These are phyloP conservation scores for Otolemur garnettii DNA, from an alignment of 2,113 vertebrate species.

Conservation along the genomic window DNA sequence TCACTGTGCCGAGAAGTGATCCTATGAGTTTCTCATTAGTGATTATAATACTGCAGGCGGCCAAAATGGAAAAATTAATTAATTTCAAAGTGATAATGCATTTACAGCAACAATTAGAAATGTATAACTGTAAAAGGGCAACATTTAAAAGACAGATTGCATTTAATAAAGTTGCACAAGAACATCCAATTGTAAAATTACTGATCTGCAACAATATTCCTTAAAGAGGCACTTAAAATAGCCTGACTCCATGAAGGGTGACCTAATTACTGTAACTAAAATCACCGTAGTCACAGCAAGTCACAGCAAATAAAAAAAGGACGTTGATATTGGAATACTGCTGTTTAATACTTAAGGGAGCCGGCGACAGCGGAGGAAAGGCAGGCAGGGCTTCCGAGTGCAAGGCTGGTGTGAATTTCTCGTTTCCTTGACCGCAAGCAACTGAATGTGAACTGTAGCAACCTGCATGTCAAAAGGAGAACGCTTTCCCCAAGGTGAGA, in stretches of 20 bases:
- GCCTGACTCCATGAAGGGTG: slow-evolving; percentile 79
- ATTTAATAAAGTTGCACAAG: slow-evolving; percentile 77
- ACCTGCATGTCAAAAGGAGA: background rate
- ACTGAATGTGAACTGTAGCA: background rate
- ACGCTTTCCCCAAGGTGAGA: background rate
- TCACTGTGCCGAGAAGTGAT: slow-evolving; percentile 60
- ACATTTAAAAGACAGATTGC: slow-evolving; percentile 80
- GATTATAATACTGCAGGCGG: slow-evolving; percentile 76
- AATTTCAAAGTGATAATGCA: slow-evolving; percentile 82
- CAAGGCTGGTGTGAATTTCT: background rate
- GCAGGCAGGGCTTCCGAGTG: background rate
- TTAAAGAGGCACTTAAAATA: slow-evolving; percentile 84
- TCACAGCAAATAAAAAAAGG: slow-evolving; percentile 81
- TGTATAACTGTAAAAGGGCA: slow-evolving; percentile 79
- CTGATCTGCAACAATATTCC: slow-evolving; percentile 76
- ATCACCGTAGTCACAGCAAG: slow-evolving; percentile 76
- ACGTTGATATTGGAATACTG: slow-evolving; percentile 69
- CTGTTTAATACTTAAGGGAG: slow-evolving; percentile 75
- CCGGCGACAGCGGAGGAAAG: background rate
- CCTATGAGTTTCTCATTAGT: slow-evolving; percentile 83
- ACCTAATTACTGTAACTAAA: slow-evolving; percentile 84
- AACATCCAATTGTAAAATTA: slow-evolving; percentile 84
- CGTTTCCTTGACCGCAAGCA: background rate
- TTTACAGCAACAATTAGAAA: slow-evolving; percentile 83
- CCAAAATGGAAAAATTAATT: slow-evolving; percentile 82